phyloP scores from a whole-genome alignment of 2,797 vertebrate species.

The Prionace glauca region DNA sequence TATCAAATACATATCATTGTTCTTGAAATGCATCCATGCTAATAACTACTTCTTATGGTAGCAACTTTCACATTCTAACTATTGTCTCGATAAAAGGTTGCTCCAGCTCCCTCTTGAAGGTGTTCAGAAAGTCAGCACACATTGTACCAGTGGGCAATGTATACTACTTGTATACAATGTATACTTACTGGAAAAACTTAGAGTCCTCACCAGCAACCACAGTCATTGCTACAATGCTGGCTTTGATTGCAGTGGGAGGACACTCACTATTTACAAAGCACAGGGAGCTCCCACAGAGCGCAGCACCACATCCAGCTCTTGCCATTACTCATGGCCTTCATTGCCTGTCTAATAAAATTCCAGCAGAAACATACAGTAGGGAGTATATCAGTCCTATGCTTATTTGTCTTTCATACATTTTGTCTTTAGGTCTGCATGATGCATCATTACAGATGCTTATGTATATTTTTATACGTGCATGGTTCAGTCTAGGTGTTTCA shows the following conservation, averaged over 20 bases:
- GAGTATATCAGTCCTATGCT: not conserved
- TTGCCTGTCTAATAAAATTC: not conserved
- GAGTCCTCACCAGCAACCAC: not conserved
- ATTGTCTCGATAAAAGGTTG: not conserved
- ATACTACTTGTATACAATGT: no score
- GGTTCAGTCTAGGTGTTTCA: not conserved
- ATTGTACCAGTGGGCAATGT: not conserved
- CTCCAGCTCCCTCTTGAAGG: not conserved
- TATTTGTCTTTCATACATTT: not conserved
- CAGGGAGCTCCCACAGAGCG: not conserved
- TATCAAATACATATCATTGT: not conserved
- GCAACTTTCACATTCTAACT: not conserved
- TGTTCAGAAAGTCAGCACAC: not conserved
- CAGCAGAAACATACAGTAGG: not conserved
- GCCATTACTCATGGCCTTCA: not conserved
- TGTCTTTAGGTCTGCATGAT: not conserved
- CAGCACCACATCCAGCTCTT: not conserved
- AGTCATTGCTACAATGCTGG: not conserved
- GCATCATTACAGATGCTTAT: not conserved
- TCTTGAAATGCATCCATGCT: not conserved
- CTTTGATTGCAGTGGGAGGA: no score
- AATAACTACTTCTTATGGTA: no score
- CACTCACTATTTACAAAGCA: no score
- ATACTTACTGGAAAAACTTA: not conserved
- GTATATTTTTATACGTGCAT: not conserved